A percentile compares a stretch with the other conserved stretches of the same genome.
Evolutionary conservation across 1,140 invertebrate genomes (phyloP).

Genomic region (Macrobrachium nipponense): DNA sequence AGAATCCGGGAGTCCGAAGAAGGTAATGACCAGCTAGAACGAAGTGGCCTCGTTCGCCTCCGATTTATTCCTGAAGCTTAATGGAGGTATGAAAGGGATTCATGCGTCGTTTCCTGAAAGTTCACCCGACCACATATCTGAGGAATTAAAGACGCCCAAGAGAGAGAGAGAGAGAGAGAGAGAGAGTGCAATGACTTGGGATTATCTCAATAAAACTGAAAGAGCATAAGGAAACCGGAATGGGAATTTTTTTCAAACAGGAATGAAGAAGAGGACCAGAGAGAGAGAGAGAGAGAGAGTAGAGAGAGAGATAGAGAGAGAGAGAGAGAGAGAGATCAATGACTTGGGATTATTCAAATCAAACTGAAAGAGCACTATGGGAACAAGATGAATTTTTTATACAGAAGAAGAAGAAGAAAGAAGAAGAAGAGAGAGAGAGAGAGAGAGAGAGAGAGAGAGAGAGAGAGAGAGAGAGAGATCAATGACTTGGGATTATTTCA

Average conservation of each 20-base stretch:
- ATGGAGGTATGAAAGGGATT: too few relatives aligned
- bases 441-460: neutral
- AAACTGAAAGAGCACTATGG: too few relatives aligned
- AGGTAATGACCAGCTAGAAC: too few relatives aligned
- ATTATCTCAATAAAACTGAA: neutral
- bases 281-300: neutral
- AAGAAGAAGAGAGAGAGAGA: neutral
- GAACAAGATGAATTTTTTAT: too few relatives aligned
- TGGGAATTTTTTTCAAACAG: too few relatives aligned
- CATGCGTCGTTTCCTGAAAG: too few relatives aligned
- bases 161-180: slow-evolving; percentile 10
- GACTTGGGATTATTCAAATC: neutral
- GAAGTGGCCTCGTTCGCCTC: too few relatives aligned
- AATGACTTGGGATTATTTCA: neutral
- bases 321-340: slow-evolving; percentile 3
- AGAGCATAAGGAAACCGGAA: too few relatives aligned
- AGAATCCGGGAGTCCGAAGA: too few relatives aligned
- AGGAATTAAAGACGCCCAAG: neutral
- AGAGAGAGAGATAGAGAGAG: neutral
- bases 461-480: neutral
- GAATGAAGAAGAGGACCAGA: too few relatives aligned
- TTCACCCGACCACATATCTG: neutral
- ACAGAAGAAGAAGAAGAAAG: too few relatives aligned
- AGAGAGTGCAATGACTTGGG: neutral
- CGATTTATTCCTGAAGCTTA: too few relatives aligned